Evolutionary conservation across 2,888 invertebrate genomes (phyloP).

Genomic region (Spilarctia lutea): DNA sequence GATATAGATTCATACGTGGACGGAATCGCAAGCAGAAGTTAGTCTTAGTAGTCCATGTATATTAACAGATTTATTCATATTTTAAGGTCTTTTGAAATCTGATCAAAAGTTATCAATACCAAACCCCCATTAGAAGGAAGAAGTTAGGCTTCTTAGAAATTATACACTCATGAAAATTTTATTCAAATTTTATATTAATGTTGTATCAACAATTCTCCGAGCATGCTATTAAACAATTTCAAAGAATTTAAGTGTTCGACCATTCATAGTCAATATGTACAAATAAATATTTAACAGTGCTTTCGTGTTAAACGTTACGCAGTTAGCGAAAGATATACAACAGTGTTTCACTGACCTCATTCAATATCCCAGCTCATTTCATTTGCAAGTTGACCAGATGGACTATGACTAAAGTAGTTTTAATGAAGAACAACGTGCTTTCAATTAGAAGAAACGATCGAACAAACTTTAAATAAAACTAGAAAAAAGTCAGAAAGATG

Average conservation of each 20-base stretch:
- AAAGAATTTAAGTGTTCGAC: conserved; percentile 39
- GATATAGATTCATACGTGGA: no score
- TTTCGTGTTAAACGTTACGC: conserved; percentile 56
- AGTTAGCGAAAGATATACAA: conserved; percentile 55
- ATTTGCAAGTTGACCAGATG: conserved; percentile 20
- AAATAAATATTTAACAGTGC: conserved; percentile 68
- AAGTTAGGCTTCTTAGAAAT: background rate
- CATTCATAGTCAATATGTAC: conserved; percentile 52
- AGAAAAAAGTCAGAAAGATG: background rate
- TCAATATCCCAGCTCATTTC: conserved; percentile 38
- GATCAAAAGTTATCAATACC: background rate
- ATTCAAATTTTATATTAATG: background rate
- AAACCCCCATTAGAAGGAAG: background rate
- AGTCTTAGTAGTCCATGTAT: no score
- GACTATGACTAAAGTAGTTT: background rate
- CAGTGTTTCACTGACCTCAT: conserved; percentile 60
- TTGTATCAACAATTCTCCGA: background rate
- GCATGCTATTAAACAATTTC: conserved; percentile 2
- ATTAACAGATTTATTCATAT: no score
- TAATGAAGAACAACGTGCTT: background rate
- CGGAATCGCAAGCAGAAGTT: no score
- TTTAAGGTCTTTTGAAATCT: no score
- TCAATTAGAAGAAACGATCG: background rate
- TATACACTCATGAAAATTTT: background rate
- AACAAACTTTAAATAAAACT: background rate